These are phyloP conservation scores for Polyodon spathula DNA, from an alignment of 2,113 vertebrate species.

Conservation along the genomic window DNA sequence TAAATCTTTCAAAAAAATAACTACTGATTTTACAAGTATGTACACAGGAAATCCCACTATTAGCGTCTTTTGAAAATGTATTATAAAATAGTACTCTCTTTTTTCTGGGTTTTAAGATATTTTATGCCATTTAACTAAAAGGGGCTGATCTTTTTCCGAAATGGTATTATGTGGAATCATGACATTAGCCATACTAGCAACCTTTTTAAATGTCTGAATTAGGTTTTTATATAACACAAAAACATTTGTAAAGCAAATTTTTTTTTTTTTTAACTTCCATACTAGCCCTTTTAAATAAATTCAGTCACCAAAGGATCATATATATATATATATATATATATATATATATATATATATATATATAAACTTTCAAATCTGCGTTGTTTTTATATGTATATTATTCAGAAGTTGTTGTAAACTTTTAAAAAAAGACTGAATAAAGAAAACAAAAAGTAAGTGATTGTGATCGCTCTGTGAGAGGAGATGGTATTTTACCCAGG, in stretches of 20 bases:
- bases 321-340: too few species aligned
- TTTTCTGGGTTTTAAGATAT: conserved; percentile 11
- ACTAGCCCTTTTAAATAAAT: background rate
- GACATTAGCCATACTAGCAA: conserved; percentile 2
- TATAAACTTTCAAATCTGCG: conserved; percentile 35
- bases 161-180: conserved; percentile 3
- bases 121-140: background rate
- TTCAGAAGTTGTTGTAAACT: conserved; percentile 59
- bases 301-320: conserved; percentile 6
- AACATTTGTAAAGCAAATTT: conserved; percentile 9
- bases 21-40: conserved; percentile 17
- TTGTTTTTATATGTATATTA: conserved; percentile 54
- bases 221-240: conserved; percentile 12
- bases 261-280: conserved; percentile 36
- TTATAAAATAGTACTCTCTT: conserved; percentile 11
- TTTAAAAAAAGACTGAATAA: conserved; percentile 68
- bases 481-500: too few species aligned
- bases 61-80: conserved; percentile 9
- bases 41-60: too few species aligned
- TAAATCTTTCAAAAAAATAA: conserved; percentile 33
- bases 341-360: too few species aligned
- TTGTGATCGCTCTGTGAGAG: conserved; percentile 7
- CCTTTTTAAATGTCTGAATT: conserved; percentile 11
- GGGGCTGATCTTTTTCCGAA: background rate
- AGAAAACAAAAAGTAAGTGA: conserved; percentile 31